These are phyloP conservation scores for Protobothrops mucrosquamatus DNA, from an alignment of 2,113 vertebrate genomes.

Conservation along the genomic window DNA sequence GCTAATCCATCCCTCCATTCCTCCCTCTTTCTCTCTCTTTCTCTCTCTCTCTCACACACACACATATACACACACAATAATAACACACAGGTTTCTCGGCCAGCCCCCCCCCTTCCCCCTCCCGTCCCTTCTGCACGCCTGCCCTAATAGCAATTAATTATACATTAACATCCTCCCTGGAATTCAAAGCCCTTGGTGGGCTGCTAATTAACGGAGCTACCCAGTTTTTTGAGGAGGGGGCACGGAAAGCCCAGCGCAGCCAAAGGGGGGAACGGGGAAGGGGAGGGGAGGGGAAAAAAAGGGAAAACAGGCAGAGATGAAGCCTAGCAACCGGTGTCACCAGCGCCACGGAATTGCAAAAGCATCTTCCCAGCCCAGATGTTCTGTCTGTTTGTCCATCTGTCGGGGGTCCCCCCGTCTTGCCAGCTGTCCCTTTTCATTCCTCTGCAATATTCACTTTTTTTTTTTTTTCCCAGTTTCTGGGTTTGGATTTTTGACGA, in stretches of 20 bases:
- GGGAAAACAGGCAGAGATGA: neutral
- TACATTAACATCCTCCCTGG: neutral
- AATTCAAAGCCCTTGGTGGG: neutral
- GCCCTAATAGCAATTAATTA: neutral
- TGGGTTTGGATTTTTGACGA: neutral
- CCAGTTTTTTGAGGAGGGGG: neutral
- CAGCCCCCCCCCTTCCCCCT: too few species aligned
- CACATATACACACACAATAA: too few species aligned
- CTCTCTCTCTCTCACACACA: too few species aligned
- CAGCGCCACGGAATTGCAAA: neutral
- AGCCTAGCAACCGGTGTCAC: neutral
- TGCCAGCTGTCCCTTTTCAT: neutral
- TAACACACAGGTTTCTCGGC: too few species aligned
- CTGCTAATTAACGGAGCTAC: neutral
- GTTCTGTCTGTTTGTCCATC: neutral
- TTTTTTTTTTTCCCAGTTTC: too few species aligned
- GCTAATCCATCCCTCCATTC: too few species aligned
- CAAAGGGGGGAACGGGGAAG: too few species aligned
- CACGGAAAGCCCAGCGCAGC: fast-evolving
- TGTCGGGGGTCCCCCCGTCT: neutral
- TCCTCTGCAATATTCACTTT: neutral
- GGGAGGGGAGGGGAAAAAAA: neutral
- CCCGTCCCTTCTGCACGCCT: too few species aligned
- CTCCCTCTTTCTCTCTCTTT: too few species aligned
- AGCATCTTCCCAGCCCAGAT: neutral